Evolutionary conservation across 2,113 vertebrate genomes (phyloP), one percentile per base, ranked within the genome.

Genomic region (Strix aluco): DNA sequence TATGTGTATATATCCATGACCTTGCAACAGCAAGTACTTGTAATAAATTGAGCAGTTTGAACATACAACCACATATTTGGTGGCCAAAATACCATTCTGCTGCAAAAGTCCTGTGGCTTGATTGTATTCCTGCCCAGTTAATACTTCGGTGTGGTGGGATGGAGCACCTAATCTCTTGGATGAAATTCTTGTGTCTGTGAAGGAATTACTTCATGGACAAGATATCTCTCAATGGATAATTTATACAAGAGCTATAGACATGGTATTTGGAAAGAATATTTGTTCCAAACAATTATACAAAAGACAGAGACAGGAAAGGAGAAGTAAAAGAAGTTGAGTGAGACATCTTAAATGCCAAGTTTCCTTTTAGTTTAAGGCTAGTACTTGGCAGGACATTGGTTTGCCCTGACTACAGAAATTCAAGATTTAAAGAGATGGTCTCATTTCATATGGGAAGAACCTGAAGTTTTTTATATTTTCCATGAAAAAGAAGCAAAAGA

Each of bases 291-390:
- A 96, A 95, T 94, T 81, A 95, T 26, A 91, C 82, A 87, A 90
- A 91, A 92, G 70, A 47, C 49, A 80, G 23, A 82, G 78, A 85
- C 81, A 81, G 84, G 94, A 95, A 80, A 85, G 61, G 65, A 95
- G 66, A 94, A 86, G 26, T 40, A 84, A 91, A 82, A 93, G 55
- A 70, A 90, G 73, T 58, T 69, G 57, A 75, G n/a, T 52, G 46
- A 96, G 70, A 62, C 89, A 90, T 92, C 58, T 80, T 70, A 95
- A 81, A 96, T 80, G 86, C 94, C 94, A 95, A 80, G 61, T 91
- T 94, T 95, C 83, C 72, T 95, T 94, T 94, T 55, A 77, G 57
- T 94, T 95, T 88, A 94, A 74, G 84, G 92, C n/a, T 96, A 73
- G 54, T 66, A 80, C 58, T 95, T 93, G 92, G 93, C 93, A 96